Evolutionary conservation across 1,140 invertebrate genomes (phyloP).

Genomic region (Drosophila sechellia): DNA sequence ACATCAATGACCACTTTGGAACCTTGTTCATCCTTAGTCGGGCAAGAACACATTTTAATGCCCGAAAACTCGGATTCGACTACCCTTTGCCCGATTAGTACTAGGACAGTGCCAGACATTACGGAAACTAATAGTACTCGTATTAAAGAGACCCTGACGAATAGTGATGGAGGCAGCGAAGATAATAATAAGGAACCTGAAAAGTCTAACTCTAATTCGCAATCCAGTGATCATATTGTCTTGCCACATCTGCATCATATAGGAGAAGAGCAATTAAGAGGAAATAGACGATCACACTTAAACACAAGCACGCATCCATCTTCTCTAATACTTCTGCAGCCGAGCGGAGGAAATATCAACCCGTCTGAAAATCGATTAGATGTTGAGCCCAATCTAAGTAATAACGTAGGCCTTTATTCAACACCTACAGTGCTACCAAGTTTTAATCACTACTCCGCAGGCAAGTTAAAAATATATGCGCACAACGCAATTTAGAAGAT

Average conservation of each 20-base stretch:
- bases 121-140: constrained; percentile 12
- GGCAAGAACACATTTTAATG: constrained; percentile 11
- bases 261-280: constrained; percentile 34
- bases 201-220: constrained; percentile 7
- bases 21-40: constrained; percentile 25
- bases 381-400: constrained; percentile 81
- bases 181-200: constrained; percentile 15
- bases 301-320: constrained; percentile 40
- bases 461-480: constrained; percentile 85
- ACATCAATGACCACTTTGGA: constrained; percentile 65
- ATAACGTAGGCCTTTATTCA: constrained; percentile 85
- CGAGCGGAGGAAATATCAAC: constrained; percentile 48
- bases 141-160: constrained; percentile 33
- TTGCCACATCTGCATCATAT: constrained; percentile 20
- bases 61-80: constrained; percentile 21
- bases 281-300: constrained; percentile 11
- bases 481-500: constrained; percentile 5
- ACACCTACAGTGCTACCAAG: constrained; percentile 88
- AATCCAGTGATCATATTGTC: constrained; percentile 18
- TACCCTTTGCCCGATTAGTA: constrained; percentile 6
- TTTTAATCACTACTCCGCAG: constrained; percentile 90
- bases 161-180: constrained; percentile 7
- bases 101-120: constrained; percentile 4
- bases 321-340: constrained; percentile 63
- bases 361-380: constrained; percentile 84